Base-by-base conservation (phyloP, 2,888 invertebrate genomes). In the Rhingia rostrata region DNA sequence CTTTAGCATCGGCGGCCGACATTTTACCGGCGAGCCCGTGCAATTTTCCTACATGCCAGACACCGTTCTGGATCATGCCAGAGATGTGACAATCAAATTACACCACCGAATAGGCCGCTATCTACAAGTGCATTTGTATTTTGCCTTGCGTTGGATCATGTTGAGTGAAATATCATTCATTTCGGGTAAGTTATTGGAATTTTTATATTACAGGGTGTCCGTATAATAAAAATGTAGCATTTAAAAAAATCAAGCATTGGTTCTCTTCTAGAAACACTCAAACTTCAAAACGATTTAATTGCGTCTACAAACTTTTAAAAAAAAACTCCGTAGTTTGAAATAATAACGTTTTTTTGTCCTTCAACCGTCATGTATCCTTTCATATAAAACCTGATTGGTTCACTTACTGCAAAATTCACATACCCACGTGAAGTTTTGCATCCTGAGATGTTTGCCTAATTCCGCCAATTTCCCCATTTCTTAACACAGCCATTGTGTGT, bases 151-250 rank as follows among this genome's bases (percentile, higher is more conserved):
- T 88, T 97, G 97, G 97, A 95, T 97, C 89, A 94, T 97, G 93
- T 93, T 97, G 88, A 96, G 96, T 91, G 97, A 97, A 92, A 94
- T 97, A 86, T 94, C 95, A 88, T 97, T 97, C 90, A 94, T 94
- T 88, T 96, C 96, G 88, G 94, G 96, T 96, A 92, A 91, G 89
- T 67, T 32, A 39, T 39, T n/a, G 7, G 9, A 7, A 43, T 47
- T 22, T 49, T 9, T 10, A 6, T 39, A 9, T 39, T n/a, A n/a
- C n/a, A n/a, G n/a, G n/a, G n/a, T n/a, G n/a, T n/a, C n/a, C n/a
- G n/a, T n/a, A n/a, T n/a, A n/a, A n/a, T n/a, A n/a, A n/a, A n/a
- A n/a, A n/a, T n/a, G n/a, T 3, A 10, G 39, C 10, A 9, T 39
- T 39, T 39, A 6, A 1, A 39, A 39, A 9, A 39, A n/a, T n/a